Conservation (phyloP, 2,113 vertebrate species). For the Muntiacus reevesi region DNA sequence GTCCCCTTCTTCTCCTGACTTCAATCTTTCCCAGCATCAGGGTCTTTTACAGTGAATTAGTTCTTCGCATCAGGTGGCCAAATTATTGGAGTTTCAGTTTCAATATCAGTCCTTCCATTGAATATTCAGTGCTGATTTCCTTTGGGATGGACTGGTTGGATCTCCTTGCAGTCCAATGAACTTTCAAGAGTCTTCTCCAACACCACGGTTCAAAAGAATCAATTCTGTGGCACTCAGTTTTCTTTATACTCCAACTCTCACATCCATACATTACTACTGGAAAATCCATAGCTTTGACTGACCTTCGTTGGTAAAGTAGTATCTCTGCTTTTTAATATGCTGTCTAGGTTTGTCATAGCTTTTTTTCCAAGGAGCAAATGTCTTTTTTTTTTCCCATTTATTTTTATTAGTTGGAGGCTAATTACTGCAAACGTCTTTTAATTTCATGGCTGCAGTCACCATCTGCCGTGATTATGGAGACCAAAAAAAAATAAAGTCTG, state of each 20-base stretch:
- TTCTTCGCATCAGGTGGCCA: not conserved
- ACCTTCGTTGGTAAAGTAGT: not conserved
- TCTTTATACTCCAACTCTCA: not conserved
- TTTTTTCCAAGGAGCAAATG: not conserved
- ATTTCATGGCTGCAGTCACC: not conserved
- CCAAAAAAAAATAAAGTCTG: not conserved
- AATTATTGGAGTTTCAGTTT: not conserved
- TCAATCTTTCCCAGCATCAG: not conserved
- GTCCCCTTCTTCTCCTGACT: not conserved
- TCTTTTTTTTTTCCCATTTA: not conserved
- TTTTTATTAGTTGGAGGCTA: no score
- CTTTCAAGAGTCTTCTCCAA: not conserved
- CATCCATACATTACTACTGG: fast-evolving
- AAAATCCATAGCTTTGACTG: not conserved
- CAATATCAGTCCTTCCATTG: fast-evolving
- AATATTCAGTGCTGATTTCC: not conserved
- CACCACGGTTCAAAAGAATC: not conserved
- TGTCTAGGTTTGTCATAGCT: not conserved
- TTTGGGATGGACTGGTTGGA: not conserved
- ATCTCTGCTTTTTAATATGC: not conserved
- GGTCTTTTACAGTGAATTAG: not conserved
- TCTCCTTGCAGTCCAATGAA: not conserved
- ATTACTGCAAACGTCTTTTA: not conserved
- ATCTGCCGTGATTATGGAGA: not conserved
- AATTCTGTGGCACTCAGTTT: not conserved